Evolutionary conservation across 2,888 invertebrate genomes (phyloP).

Genomic region (Tipula unca): DNA sequence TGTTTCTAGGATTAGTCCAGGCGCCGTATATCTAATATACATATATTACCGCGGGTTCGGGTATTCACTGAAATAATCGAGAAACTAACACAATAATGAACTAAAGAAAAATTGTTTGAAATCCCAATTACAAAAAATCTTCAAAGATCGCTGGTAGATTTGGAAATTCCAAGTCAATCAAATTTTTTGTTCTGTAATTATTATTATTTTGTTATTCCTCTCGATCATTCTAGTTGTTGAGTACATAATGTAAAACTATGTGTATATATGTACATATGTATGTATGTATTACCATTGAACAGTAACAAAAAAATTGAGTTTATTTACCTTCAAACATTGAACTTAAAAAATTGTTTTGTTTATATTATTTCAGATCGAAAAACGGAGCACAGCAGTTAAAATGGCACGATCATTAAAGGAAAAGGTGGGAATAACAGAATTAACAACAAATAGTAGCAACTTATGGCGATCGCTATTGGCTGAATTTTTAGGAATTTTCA

Average conservation of each 20-base stretch:
- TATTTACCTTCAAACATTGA: not conserved
- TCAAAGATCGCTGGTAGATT: not conserved
- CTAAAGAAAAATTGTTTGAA: not conserved
- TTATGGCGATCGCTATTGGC: not conserved
- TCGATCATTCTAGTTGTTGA: not conserved
- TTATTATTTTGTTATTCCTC: not conserved
- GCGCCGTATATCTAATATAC: too few relatives aligned
- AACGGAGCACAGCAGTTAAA: not conserved
- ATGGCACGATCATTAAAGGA: not conserved
- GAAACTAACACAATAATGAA: too few relatives aligned
- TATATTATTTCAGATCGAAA: not conserved
- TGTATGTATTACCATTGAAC: too few relatives aligned
- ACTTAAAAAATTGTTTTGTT: not conserved
- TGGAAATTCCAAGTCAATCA: not conserved
- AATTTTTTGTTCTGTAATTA: not conserved
- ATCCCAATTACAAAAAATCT: not conserved
- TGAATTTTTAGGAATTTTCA: constrained; percentile 54
- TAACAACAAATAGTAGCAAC: constrained; percentile 10
- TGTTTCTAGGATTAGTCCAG: too few relatives aligned
- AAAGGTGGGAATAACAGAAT: not conserved
- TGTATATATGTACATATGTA: not conserved
- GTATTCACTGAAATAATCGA: too few relatives aligned
- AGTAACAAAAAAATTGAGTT: not conserved
- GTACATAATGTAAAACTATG: not conserved
- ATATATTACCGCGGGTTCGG: too few relatives aligned